These are phyloP conservation scores for Protonemura montana DNA, from an alignment of 2,888 invertebrate species.

Conservation along the genomic window DNA sequence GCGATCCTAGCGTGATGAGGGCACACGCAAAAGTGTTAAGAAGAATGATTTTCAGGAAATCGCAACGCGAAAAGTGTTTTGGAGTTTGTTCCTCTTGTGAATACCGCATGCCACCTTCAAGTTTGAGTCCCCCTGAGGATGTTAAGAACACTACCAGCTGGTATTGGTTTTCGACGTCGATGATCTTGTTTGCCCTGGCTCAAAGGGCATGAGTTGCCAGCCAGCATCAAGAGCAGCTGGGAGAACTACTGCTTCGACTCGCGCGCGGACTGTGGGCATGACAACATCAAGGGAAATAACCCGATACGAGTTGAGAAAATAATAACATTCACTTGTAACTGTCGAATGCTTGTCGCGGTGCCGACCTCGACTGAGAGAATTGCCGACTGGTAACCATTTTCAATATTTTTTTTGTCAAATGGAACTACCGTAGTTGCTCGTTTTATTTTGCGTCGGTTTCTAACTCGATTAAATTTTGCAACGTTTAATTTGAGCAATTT, in stretches of 20 bases:
- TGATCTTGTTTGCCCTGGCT: not conserved
- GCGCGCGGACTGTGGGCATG: not conserved
- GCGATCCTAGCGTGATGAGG: not conserved
- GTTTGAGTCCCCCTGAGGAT: not conserved
- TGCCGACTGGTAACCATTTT: not conserved
- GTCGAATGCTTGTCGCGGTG: not conserved
- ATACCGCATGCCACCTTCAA: not conserved
- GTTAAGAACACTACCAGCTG: not conserved
- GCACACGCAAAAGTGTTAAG: not conserved
- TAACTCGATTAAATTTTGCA: conserved; percentile 7
- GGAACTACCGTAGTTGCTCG: not conserved
- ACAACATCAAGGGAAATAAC: conserved; percentile 12
- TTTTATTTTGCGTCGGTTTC: not conserved
- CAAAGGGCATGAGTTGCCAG: not conserved
- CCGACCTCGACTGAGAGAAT: not conserved
- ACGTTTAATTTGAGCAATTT: not conserved
- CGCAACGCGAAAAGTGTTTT: not conserved
- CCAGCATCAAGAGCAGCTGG: not conserved
- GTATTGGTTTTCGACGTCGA: not conserved
- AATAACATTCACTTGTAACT: not conserved
- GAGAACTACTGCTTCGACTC: not conserved
- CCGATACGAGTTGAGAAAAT: not conserved
- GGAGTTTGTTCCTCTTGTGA: not conserved
- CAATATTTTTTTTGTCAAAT: not conserved
- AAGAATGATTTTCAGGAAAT: not conserved